Evolutionary conservation across 2,888 invertebrate species (phyloP).

Genomic region (Icerya purchasi): DNA sequence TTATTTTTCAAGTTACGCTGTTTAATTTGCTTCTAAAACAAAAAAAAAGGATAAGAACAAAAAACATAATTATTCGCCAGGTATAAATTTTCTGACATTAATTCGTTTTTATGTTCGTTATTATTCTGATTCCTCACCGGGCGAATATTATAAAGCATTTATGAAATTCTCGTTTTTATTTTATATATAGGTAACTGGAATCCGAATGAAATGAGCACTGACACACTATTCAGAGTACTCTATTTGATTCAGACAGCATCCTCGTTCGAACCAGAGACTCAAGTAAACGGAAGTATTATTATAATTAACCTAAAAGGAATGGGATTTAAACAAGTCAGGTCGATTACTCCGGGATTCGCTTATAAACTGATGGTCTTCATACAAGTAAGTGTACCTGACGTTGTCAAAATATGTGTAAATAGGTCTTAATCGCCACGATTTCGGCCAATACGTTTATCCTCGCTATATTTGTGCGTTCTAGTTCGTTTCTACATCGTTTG

Average conservation of each 20-base stretch:
- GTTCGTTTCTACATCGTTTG: too few relatives aligned
- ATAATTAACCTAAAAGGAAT: slow-evolving; percentile 64
- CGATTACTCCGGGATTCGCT: slow-evolving; percentile 49
- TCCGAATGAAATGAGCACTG: slow-evolving; percentile 45
- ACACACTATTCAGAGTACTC: slow-evolving; percentile 55
- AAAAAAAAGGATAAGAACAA: too few relatives aligned
- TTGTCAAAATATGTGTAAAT: too few relatives aligned
- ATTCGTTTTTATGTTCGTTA: not conserved
- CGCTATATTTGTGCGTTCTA: too few relatives aligned
- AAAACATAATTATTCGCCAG: too few relatives aligned
- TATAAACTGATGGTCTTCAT: slow-evolving; percentile 56
- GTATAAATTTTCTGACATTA: not conserved
- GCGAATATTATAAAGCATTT: not conserved
- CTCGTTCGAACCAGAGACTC: slow-evolving; percentile 47
- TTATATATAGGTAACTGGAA: slow-evolving; percentile 41
- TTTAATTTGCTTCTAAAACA: too few relatives aligned
- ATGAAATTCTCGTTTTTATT: slow-evolving; percentile 2
- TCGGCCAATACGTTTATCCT: too few relatives aligned
- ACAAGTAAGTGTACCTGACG: slow-evolving; percentile 27
- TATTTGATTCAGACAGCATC: slow-evolving; percentile 61
- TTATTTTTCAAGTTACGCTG: too few relatives aligned
- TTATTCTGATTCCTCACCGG: not conserved
- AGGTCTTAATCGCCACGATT: too few relatives aligned
- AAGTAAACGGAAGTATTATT: slow-evolving; percentile 54
- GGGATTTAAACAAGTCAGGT: slow-evolving; percentile 44